phyloP scores from a whole-genome alignment of 2,888 invertebrate genomes.

The Anticlea derivata region DNA sequence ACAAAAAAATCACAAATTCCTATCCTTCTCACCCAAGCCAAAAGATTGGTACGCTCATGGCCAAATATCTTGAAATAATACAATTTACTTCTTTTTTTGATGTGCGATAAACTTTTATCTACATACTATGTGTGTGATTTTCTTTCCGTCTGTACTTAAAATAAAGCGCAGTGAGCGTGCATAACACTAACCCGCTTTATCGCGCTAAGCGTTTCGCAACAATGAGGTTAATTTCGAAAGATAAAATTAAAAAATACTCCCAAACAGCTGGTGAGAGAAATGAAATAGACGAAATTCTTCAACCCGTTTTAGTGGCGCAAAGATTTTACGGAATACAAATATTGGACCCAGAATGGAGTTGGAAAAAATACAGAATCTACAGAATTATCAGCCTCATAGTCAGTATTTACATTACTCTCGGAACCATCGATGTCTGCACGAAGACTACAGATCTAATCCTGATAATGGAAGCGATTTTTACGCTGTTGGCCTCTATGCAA shows the following conservation, averaged over 20 bases:
- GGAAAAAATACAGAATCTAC: conserved; percentile 45
- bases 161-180: conserved; percentile 10
- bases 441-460: conserved; percentile 43
- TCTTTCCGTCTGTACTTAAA: conserved; percentile 32
- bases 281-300: conserved; percentile 53
- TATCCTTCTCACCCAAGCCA: no score
- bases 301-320: conserved; percentile 48
- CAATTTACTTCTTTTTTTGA: no score
- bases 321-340: conserved; percentile 60
- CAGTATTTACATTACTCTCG: conserved; percentile 54
- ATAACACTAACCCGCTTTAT: conserved; percentile 20
- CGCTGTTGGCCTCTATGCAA: conserved; percentile 47
- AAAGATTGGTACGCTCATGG: no score
- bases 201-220: conserved; percentile 34
- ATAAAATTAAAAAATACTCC: conserved; percentile 43
- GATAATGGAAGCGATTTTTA: conserved; percentile 57
- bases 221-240: conserved; percentile 13
- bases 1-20: no score
- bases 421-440: conserved; percentile 53
- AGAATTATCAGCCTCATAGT: conserved; percentile 46
- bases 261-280: conserved; percentile 54
- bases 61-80: no score
- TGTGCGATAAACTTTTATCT: no score
- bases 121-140: no score
- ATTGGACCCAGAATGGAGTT: conserved; percentile 57